These are phyloP conservation scores for Greenwoodochromis staneri DNA, from an alignment of 2,113 vertebrate species.

Conservation along the genomic window DNA sequence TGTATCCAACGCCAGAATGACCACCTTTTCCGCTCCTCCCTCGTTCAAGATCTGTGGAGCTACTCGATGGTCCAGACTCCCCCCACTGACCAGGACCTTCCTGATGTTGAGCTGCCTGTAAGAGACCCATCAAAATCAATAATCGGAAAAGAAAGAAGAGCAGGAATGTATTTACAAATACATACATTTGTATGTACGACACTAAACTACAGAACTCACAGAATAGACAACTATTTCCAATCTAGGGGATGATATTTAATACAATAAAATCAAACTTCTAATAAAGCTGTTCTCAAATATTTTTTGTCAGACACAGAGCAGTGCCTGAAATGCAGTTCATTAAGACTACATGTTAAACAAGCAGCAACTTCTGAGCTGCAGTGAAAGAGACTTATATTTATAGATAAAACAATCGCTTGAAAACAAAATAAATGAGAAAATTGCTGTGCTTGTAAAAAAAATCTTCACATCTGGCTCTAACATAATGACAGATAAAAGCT, in stretches of 20 bases:
- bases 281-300: neutral
- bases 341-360: neutral
- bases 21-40: constrained; percentile 81
- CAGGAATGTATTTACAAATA: neutral
- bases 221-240: neutral
- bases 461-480: neutral
- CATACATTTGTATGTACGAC: neutral
- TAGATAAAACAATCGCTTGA: neutral
- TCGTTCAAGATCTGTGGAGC: constrained; percentile 85
- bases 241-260: neutral
- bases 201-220: neutral
- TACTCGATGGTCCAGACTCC: constrained; percentile 85
- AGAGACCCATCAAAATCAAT: neutral
- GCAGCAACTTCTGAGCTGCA: neutral
- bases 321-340: neutral
- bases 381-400: neutral
- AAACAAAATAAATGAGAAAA: neutral
- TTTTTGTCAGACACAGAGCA: neutral
- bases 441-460: neutral
- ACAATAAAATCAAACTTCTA: neutral
- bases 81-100: constrained; percentile 89
- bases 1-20: constrained; percentile 85
- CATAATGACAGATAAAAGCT: neutral
- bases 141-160: neutral
- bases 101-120: constrained; percentile 89